Base-by-base conservation (phyloP, 2,888 invertebrate species). In the Dichetophora obliterata region DNA sequence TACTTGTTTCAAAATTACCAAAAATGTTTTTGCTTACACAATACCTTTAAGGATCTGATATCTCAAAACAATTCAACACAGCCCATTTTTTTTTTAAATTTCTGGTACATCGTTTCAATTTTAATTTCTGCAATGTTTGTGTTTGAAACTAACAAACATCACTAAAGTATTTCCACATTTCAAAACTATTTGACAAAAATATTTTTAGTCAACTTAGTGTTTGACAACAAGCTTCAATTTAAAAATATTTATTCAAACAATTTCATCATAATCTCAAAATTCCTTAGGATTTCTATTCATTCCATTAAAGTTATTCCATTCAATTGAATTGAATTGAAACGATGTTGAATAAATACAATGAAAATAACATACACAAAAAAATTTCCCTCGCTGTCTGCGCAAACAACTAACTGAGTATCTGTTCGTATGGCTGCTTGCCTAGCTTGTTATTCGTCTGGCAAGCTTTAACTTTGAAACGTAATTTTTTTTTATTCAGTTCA, bases 221-320 rank as follows among this genome's bases (percentile, higher is more conserved):
- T 19, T 65, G 31, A n/a, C 34, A 65, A 68, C 66, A 68, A 48
- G 66, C 24, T 48, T 68, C 48, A 48, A 68, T 68, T 68, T 50
- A 68, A 27, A 24, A n/a, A 22, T 14, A 50, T 68, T 43, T 14
- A 43, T 43, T 50, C 19, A 16, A n/a, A 63, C 34, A 34, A 31
- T 31, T 16, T 31, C 63, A 31, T 63, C 63, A 31, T 63, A 34
- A 63, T 34, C 14, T 19, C 24, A 24, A 72, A 72, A 48, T 70
- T 70, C 61, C 43, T 19, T 50, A 72, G 24, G 61, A 63, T 52
- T 65, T 43, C 6, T 61, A 48, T 65, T 31, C 63, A 73, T 73
- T 73, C 73, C 63, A 73, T 73, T 73, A 73, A 65, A 71, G 65
- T 73, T 27, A 65, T 65, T 65, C 63, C 27, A 52, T 73, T 52